Evolutionary conservation across 2,797 vertebrate genomes (phyloP).

Genomic region (Rhinophrynus dorsalis): DNA sequence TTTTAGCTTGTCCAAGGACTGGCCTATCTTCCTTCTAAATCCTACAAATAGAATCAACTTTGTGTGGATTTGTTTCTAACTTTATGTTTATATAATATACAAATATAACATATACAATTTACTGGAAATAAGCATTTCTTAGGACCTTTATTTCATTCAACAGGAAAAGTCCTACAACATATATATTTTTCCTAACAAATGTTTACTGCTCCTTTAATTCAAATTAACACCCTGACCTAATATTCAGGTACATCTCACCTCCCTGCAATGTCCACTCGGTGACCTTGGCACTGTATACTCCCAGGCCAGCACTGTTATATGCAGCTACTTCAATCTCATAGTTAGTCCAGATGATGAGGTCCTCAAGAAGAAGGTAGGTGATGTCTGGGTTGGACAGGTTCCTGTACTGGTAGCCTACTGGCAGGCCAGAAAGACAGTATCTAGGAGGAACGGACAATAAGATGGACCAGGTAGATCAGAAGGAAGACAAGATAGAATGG

Average conservation of each 20-base stretch:
- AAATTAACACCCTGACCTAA: too few relatives aligned
- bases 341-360: conserved; percentile 98
- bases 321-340: conserved; percentile 97
- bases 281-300: conserved; percentile 89
- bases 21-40: too few relatives aligned
- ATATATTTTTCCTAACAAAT: too few relatives aligned
- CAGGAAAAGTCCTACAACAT: too few relatives aligned
- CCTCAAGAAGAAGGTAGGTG: conserved; percentile 91
- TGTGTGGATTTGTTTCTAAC: too few relatives aligned
- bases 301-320: conserved; percentile 91
- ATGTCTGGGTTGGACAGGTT: conserved; percentile 91
- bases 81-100: too few relatives aligned
- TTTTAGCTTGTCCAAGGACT: too few relatives aligned
- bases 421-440: conserved; percentile 90
- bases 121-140: too few relatives aligned
- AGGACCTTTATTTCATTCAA: too few relatives aligned
- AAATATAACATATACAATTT: too few relatives aligned
- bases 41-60: too few relatives aligned
- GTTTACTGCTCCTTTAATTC: too few relatives aligned
- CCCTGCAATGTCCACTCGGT: conserved; percentile 97
- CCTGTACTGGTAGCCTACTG: conserved; percentile 92
- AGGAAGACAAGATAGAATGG: rapidly evolving
- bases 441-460: conserved; percentile 56
- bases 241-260: conserved; percentile 74
- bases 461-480: rapidly evolving